These are phyloP conservation scores for Nannoperca australis DNA, from an alignment of 2,797 vertebrate genomes.

Conservation along the genomic window DNA sequence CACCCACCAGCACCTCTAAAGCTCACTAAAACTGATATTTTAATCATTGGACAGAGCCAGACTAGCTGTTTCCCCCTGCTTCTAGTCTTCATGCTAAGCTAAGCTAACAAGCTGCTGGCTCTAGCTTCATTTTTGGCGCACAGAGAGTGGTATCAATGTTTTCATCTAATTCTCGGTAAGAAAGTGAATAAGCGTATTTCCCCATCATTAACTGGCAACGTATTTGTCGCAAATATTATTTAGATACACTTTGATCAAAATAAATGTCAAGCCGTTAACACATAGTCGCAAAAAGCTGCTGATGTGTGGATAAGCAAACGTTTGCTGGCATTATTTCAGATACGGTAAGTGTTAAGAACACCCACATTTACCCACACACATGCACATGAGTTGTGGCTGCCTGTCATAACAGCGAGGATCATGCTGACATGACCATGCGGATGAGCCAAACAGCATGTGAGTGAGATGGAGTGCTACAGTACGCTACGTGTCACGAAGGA, in stretches of 20 bases:
- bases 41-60: not conserved
- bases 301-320: constrained; percentile 29
- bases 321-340: constrained; percentile 45
- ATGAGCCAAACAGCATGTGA: constrained; percentile 51
- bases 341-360: constrained; percentile 27
- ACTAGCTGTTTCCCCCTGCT: not conserved
- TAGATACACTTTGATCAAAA: constrained; percentile 6
- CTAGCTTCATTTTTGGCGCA: no score
- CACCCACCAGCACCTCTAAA: no score
- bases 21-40: not conserved
- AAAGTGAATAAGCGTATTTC: not conserved
- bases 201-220: not conserved
- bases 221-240: constrained; percentile 3
- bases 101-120: no score
- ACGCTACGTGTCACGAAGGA: constrained; percentile 16
- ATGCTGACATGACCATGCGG: constrained; percentile 42
- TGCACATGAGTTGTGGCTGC: constrained; percentile 28
- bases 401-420: constrained; percentile 48
- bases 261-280: constrained; percentile 8
- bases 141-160: not conserved
- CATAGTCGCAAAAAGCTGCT: constrained; percentile 17
- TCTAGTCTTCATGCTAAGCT: no score
- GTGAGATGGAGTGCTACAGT: constrained; percentile 16
- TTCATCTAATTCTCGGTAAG: not conserved
- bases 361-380: constrained; percentile 26